phyloP scores from a whole-genome alignment of 1,140 invertebrate species.

The Globodera ellingtonae region DNA sequence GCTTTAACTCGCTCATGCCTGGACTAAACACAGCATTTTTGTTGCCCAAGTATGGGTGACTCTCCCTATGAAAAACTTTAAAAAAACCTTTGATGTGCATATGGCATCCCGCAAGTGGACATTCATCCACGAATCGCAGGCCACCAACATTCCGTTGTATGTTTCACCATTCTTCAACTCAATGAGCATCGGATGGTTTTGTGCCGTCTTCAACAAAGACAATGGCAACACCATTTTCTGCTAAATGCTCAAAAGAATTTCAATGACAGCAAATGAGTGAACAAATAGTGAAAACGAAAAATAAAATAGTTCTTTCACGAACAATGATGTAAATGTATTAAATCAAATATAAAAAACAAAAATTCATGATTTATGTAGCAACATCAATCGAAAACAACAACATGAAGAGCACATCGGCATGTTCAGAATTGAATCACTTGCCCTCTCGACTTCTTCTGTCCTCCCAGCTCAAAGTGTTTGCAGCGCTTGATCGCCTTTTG shows the following conservation, averaged over 20 bases:
- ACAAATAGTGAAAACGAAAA: background rate
- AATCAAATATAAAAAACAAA: background rate
- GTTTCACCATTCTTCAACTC: constrained; percentile 99
- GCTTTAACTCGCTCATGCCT: no score
- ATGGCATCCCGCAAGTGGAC: constrained; percentile 97
- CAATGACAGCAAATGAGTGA: background rate
- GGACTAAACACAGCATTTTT: no score
- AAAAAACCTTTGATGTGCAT: constrained; percentile 83
- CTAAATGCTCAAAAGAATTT: background rate
- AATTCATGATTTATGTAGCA: constrained; percentile 5
- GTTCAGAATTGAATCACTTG: constrained; percentile 66
- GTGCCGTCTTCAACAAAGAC: constrained; percentile 83
- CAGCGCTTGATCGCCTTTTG: constrained; percentile 95
- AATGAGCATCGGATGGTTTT: constrained; percentile 94
- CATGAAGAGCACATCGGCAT: background rate
- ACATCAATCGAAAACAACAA: background rate
- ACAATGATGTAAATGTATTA: background rate
- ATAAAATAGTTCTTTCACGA: background rate
- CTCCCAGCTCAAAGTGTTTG: constrained; percentile 99
- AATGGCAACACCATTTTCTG: constrained; percentile 72
- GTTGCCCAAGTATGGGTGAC: no score
- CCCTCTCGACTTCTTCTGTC: constrained; percentile 86
- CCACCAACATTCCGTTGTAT: constrained; percentile 97
- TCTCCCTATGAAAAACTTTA: no score
- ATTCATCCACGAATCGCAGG: constrained; percentile 99